Evolutionary conservation across 2,113 vertebrate genomes (phyloP), one percentile per base, ranked within the genome.

Genomic region (Embiotoca jacksoni): DNA sequence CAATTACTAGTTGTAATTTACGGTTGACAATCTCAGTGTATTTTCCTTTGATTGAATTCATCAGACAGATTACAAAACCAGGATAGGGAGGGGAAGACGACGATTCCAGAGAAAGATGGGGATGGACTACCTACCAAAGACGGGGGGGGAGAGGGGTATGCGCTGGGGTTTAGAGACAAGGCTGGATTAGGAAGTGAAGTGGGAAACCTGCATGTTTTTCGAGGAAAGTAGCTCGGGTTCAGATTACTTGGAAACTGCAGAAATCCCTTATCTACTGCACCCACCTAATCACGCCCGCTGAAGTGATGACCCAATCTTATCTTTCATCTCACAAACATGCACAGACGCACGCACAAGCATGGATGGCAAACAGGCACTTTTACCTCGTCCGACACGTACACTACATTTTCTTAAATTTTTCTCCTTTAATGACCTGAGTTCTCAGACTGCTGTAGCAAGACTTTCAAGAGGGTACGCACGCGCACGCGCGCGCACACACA

Each of bases 11-110:
- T 23, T 23, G 23, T 23, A 23, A 23, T 23, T 23, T 64, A 60
- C 53, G 8, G 61, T 75, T 66, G 75, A 73, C 78, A 77, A 84
- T 83, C 86, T 85, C 79, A 71, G 68, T 72, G 70, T 86, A 78
- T 37, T 36, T 50, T 65, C 66, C 73, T 67, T 71, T 83, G 86
- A 92, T 92, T 91, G 72, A 88, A 88, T 89, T 87, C 81, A 87
- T 76, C 80, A 91, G 86, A 87, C 83, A 88, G 92, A 93, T 92
- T 93, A 88, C 53, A 55, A 61, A 9, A 0, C 13, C 76, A 84
- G 90, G 92, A 92, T 91, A 92, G 46, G 70, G 73, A 44, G 64
- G 50, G 59, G 55, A 39, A 30, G 37, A 44, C 37, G 80, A 71
- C 69, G 16, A 82, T 62, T 79, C 6, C 4, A 73, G 72, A 80